These are phyloP conservation scores for Athalia cordata DNA, from an alignment of 2,888 invertebrate species.

Conservation along the genomic window DNA sequence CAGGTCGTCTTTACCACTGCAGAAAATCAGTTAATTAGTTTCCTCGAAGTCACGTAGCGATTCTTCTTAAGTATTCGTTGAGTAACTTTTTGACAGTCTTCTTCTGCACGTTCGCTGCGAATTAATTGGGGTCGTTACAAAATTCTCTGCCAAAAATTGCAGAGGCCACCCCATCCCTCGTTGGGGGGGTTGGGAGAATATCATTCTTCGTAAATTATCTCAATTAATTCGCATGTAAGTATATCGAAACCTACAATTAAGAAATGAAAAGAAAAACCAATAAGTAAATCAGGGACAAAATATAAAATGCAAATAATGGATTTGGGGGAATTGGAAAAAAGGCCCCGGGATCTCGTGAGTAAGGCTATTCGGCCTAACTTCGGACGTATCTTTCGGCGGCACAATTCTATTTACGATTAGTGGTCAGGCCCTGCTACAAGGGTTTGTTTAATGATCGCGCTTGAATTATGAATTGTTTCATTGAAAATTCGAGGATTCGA, in stretches of 20 bases:
- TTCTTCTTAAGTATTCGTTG: slow-evolving; percentile 6
- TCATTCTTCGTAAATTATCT: not conserved
- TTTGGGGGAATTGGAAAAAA: slow-evolving; percentile 3
- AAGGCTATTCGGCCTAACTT: slow-evolving; percentile 20
- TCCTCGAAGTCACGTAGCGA: slow-evolving; percentile 7
- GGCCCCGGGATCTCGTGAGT: not conserved
- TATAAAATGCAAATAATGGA: slow-evolving; percentile 11
- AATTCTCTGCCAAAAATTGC: not conserved
- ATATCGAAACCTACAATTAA: not conserved
- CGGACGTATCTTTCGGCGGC: not conserved
- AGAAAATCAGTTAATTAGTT: slow-evolving; percentile 15
- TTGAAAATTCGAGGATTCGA: slow-evolving; percentile 62
- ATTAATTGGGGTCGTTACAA: slow-evolving; percentile 6
- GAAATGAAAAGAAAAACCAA: not conserved
- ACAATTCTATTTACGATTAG: not conserved
- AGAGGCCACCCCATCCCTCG: too few species aligned
- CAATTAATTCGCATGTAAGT: not conserved
- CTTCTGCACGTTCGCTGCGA: not conserved
- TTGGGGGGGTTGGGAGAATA: not conserved
- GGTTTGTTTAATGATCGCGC: slow-evolving; percentile 27
- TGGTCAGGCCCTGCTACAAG: not conserved
- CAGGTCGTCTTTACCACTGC: not conserved
- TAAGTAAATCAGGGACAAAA: not conserved
- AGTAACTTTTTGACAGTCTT: slow-evolving; percentile 18
- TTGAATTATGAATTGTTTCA: slow-evolving; percentile 32